phyloP scores from a whole-genome alignment of 2,113 vertebrate genomes.

The Micronycteris hirsuta region DNA sequence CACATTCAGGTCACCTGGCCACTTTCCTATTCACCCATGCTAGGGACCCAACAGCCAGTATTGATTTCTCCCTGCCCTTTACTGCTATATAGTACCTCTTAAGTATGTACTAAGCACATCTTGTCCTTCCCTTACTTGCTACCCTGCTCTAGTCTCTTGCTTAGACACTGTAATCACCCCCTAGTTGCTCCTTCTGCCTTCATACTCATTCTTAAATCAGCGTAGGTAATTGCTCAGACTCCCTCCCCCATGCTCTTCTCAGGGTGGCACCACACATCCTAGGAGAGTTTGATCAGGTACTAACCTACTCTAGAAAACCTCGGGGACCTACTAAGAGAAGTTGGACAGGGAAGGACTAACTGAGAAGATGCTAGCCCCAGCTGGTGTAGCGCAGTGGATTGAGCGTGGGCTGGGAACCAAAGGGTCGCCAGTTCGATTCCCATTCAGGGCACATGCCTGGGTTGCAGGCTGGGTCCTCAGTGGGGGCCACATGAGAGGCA shows the following conservation, averaged over 20 bases:
- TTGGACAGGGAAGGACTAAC: neutral
- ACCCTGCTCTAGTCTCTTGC: neutral
- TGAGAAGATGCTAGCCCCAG: too few species aligned
- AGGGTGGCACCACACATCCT: neutral
- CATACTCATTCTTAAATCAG: neutral
- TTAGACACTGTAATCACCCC: neutral
- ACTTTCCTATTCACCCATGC: neutral
- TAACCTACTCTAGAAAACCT: neutral
- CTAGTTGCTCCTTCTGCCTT: neutral
- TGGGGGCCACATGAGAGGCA: too few species aligned
- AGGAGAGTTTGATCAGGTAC: neutral
- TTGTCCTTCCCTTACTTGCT: neutral
- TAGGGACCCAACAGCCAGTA: neutral
- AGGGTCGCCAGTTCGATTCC: too few species aligned
- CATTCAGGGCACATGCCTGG: too few species aligned
- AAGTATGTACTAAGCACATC: neutral
- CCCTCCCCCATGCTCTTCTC: neutral
- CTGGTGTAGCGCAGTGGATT: too few species aligned
- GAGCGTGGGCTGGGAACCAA: too few species aligned
- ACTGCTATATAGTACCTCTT: neutral
- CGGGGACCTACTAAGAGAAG: neutral
- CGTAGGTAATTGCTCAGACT: neutral
- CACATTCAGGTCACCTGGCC: accelerated
- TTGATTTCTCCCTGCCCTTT: neutral
- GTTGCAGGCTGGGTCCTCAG: too few species aligned